Evolutionary conservation across 2,113 vertebrate genomes (phyloP), one percentile per base, ranked within the genome.

Genomic region (Nothoprocta perdicaria): DNA sequence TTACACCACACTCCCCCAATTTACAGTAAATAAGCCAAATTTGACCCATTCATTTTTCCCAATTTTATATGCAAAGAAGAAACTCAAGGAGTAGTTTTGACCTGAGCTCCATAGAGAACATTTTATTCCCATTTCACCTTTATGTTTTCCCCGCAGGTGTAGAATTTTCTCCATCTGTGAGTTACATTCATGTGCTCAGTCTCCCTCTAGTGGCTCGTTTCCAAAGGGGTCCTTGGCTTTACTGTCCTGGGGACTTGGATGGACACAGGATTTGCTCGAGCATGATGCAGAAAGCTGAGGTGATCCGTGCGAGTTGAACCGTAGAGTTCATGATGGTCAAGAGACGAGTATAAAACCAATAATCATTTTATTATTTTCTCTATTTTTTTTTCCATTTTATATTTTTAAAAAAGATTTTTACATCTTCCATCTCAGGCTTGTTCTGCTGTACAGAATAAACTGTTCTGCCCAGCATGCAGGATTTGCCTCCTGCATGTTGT

Each of bases 181-280:
- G 29, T 91, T 84, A 10, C 58, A 73, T 93, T 89, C 65, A 86
- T 92, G 86, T 94, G 92, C 74, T 84, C 75, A 41, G 84, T 93
- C 95, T 95, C 96, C 96, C 95, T 96, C 97, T 97, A 94, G 96
- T 96, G 97, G 95, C 89, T 93, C 89, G 23, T 38, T 94, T 86
- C 41, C 72, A 67, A 53, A 91, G 90, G 88, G 88, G 81, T 76
- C 88, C 65, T 94, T 45, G 67, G 48, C 52, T 87, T 80, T 77
- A 7, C 52, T n/a, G 86, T 62, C 65, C 27, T 21, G 66, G 46
- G 55, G 60, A 5, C 27, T 78, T 91, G 68, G 60, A 5, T 3
- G 4, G 26, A 46, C 22, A 61, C 79, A 52, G 33, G 9, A 48
- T 57, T 24, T 67, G 26, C 15, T 40, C 10, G 5, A 19, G 13